Conservation (phyloP, 1,140 invertebrate genomes). For the Ridgeia piscesae region DNA sequence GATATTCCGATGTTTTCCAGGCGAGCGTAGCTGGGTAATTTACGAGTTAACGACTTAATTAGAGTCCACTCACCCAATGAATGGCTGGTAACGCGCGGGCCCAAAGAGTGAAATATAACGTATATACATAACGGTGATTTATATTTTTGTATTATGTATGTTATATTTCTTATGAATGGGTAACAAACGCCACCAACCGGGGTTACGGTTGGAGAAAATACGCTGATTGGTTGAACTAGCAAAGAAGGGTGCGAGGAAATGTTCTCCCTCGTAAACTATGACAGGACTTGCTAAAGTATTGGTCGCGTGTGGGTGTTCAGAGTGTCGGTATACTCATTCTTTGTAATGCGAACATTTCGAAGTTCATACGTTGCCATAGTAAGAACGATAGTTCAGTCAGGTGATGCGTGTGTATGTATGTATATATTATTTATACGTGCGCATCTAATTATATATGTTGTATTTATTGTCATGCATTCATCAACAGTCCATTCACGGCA, state of each 20-base stretch:
- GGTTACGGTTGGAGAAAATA: not conserved
- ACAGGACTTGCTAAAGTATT: no score
- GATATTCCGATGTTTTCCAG: not conserved
- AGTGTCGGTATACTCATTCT: no score
- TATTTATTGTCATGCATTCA: not conserved
- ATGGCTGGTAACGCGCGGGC: not conserved
- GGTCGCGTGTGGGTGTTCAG: no score
- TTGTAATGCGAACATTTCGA: no score
- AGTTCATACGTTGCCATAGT: not conserved
- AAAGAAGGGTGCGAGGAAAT: not conserved
- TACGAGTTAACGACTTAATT: not conserved
- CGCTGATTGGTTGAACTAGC: no score
- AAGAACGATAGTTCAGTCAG: not conserved
- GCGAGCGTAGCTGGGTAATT: not conserved
- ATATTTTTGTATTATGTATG: slow-evolving; percentile 7
- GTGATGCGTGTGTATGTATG: not conserved
- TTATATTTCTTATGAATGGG: not conserved
- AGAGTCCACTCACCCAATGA: not conserved
- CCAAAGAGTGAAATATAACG: not conserved
- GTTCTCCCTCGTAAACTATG: no score
- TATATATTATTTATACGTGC: not conserved
- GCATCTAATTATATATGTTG: not conserved
- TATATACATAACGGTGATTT: not conserved
- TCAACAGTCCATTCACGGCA: not conserved
- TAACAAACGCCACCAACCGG: not conserved